Base-by-base conservation (phyloP, 1,140 invertebrate genomes). In the Calliphora vicina region DNA sequence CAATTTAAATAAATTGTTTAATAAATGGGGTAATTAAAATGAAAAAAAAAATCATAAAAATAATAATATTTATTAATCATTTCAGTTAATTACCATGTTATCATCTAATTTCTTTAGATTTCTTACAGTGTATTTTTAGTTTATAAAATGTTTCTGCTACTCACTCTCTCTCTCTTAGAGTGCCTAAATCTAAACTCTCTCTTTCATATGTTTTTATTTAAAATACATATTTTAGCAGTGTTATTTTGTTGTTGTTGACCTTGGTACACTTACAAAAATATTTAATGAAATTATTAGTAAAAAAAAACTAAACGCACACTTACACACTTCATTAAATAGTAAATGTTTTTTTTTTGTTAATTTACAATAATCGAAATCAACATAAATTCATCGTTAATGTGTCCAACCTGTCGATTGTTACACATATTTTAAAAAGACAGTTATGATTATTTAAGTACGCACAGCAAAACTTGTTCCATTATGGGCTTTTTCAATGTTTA, bases 181-280 rank as follows among this genome's bases (percentile, higher is more conserved):
- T 43, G 12, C 42, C n/a, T n/a, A n/a, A n/a, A n/a, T n/a, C 8
- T 35, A 8, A 4, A 50, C 45, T 12, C 45, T 15, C 45, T 50
- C 12, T 17, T 50, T 50, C n/a, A n/a, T 17, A 50, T 1, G 57
- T 20, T 61, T n/a, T 61, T n/a, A n/a, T n/a, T n/a, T n/a, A n/a
- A n/a, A n/a, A n/a, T n/a, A n/a, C n/a, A n/a, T 23, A 17, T 50
- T 50, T 50, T 50, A 50, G 15, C 45, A 50, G 15, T 61, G 1
- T 20, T 61, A 20, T 61, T 2, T 61, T 61, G 57, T 61, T 67
- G 61, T 67, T 23, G 61, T 67, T 67, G 61, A 67, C 61, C 61
- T 67, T 67, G 61, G 61, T 67, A 67, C 61, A 67, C n/a, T 67
- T 67, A 67, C 20, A 67, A 67, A 23, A 74, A 74, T 42, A 23